Conservation (phyloP, 2,888 invertebrate genomes). For the Polymixis flavicincta region DNA sequence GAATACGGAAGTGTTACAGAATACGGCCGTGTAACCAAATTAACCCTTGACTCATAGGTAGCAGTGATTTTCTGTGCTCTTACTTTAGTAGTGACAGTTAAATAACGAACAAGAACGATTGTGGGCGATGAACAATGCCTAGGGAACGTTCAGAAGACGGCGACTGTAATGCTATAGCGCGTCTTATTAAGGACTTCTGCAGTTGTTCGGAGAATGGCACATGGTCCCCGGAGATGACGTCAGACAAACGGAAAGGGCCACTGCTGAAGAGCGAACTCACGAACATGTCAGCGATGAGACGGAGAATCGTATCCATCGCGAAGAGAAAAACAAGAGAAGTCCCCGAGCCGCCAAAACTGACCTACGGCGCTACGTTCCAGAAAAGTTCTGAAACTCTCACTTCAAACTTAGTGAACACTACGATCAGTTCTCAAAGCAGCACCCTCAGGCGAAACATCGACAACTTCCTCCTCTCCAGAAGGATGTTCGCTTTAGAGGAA, state of each 20-base stretch:
- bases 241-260: slow-evolving; percentile 82
- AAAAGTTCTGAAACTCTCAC: slow-evolving; percentile 82
- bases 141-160: slow-evolving; percentile 81
- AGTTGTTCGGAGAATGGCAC: slow-evolving; percentile 89
- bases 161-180: slow-evolving; percentile 86
- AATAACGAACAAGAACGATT: slow-evolving; percentile 75
- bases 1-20: slow-evolving; percentile 73
- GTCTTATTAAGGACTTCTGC: slow-evolving; percentile 87
- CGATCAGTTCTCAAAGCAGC: slow-evolving; percentile 84
- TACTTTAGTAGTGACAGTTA: slow-evolving; percentile 83
- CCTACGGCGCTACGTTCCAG: slow-evolving; percentile 70
- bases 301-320: slow-evolving; percentile 85
- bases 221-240: slow-evolving; percentile 89
- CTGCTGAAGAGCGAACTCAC: slow-evolving; percentile 87
- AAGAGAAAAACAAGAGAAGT: slow-evolving; percentile 81
- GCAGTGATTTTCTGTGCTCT: slow-evolving; percentile 84
- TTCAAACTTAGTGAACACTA: slow-evolving; percentile 83
- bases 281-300: slow-evolving; percentile 87
- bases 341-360: slow-evolving; percentile 80
- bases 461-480: slow-evolving; percentile 82
- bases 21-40: slow-evolving; percentile 72
- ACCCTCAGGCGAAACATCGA: slow-evolving; percentile 85
- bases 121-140: slow-evolving; percentile 80
- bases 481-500: slow-evolving; percentile 85
- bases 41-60: slow-evolving; percentile 73